Evolutionary conservation across 35 echinoderm and acorn worm species (phyloP).

Genomic region (Heliocidaris erythrogramma): DNA sequence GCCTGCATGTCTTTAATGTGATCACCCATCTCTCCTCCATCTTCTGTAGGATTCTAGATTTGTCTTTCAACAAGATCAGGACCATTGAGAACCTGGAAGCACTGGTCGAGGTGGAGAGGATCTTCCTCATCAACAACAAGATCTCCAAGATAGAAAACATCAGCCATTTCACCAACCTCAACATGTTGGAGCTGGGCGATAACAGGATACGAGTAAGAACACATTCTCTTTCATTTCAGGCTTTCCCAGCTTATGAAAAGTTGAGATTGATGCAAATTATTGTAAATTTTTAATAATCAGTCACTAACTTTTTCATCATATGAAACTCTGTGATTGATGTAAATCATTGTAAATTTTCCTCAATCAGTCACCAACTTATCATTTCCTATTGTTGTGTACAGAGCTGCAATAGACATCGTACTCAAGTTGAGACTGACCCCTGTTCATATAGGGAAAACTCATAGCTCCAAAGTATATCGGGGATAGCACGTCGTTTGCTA

Average conservation of each 20-base stretch:
- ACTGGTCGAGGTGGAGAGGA: conserved; percentile 69
- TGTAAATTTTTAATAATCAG: no score
- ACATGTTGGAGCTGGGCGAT: conserved; percentile 89
- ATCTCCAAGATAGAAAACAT: conserved; percentile 78
- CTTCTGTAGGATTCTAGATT: conserved; percentile 72
- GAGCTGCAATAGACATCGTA: no score
- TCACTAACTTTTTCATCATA: no score
- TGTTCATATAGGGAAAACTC: no score
- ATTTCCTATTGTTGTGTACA: no score
- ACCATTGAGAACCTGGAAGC: conserved; percentile 83
- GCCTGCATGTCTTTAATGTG: no score
- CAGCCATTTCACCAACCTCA: conserved; percentile 69
- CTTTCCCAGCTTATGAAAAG: not conserved
- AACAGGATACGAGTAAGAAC: conserved; percentile 87
- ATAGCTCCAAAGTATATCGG: no score
- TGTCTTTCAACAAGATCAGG: conserved; percentile 91
- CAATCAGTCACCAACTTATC: no score
- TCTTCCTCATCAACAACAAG: conserved; percentile 92
- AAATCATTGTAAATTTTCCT: not conserved
- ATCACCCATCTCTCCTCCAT: conserved; percentile 13
- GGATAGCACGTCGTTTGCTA: no score
- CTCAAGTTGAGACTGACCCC: no score
- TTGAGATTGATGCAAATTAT: not conserved
- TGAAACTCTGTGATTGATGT: not conserved
- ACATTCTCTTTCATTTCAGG: no score